Base-by-base conservation (phyloP, 2,888 invertebrate species). In the Nemotelus nigrinus region DNA sequence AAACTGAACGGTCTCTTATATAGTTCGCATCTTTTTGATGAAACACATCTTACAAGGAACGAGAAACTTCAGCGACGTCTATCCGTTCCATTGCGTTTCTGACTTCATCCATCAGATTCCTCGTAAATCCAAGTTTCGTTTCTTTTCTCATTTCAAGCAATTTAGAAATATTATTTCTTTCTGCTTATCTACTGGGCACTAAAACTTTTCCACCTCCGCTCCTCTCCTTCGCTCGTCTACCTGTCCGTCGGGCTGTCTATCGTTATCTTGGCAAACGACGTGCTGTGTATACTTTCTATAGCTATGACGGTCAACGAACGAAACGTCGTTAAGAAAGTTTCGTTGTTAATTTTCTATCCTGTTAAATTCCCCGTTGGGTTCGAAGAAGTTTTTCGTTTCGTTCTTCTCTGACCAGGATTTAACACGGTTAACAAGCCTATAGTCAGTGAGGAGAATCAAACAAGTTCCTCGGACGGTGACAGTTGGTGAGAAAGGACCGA, bases 311-410 rank as follows among this genome's bases (percentile, higher is more conserved):
- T 60, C 60, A 50, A 74, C 47, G 6, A 63, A 50, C 48, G 60
- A 74, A 74, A 74, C n/a, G 8, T 74, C 60, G 74, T 74, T 74
- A 74, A 60, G 48, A 60, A 74, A 74, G 60, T 74, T 74, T 74
- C 50, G 63, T 74, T 74, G 74, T 63, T 74, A 74, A 74, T 74
- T 60, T 70, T 43, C 68, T 41, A 8, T 41, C 25, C 50, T 39
- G 63, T 60, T 74, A 71, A 71, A 55, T 71, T 25, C 71, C 43
- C n/a, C 44, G 55, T 57, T 8, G 43, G n/a, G 39, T 41, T 55
- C 44, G 10, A 55, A 57, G n/a, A 71, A 71, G 53, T 55, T 71
- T 71, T 71, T 55, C n/a, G 8, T 10, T 10, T 43, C 25, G 25
- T 25, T 25, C 25, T 25, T 25, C 25, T 25, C 25, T 25, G 25